phyloP scores from a whole-genome alignment of 2,113 vertebrate genomes.

The Australoheros scitulus region DNA sequence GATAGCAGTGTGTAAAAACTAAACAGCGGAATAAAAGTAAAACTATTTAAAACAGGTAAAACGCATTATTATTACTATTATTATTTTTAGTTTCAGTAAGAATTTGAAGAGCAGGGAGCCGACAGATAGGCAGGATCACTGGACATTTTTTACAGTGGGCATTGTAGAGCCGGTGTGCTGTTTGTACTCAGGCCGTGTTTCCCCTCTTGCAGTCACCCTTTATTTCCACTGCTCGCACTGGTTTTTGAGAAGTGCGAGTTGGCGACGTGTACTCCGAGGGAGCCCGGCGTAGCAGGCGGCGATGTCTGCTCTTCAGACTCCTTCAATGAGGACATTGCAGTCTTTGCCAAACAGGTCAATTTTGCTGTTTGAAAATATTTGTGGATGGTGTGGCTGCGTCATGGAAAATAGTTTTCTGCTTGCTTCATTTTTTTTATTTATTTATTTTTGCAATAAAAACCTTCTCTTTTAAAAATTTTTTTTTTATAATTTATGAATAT shows the following conservation, averaged over 20 bases:
- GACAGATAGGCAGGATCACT: conserved; percentile 16
- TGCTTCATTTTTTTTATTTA: not conserved
- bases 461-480: not conserved
- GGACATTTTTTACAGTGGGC: conserved; percentile 62
- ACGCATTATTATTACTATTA: not conserved
- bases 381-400: conserved; percentile 22
- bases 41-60: not conserved
- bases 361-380: conserved; percentile 12
- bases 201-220: conserved; percentile 92
- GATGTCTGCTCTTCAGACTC: conserved; percentile 99
- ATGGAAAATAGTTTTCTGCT: not conserved
- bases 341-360: conserved; percentile 99
- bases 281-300: conserved; percentile 98
- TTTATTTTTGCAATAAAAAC: conserved; percentile 4
- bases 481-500: not conserved
- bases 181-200: conserved; percentile 73
- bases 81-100: not conserved
- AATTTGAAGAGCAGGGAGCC: not conserved
- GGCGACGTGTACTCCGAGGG: conserved; percentile 98
- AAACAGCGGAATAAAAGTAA: not conserved
- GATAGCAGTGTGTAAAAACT: not conserved
- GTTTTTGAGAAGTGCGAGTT: conserved; percentile 99
- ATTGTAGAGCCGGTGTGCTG: conserved; percentile 58
- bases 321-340: conserved; percentile 99
- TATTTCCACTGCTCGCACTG: conserved; percentile 98